Evolutionary conservation across 2,113 vertebrate genomes (phyloP), one percentile per base, ranked within the genome.

Genomic region (Laticauda colubrina): DNA sequence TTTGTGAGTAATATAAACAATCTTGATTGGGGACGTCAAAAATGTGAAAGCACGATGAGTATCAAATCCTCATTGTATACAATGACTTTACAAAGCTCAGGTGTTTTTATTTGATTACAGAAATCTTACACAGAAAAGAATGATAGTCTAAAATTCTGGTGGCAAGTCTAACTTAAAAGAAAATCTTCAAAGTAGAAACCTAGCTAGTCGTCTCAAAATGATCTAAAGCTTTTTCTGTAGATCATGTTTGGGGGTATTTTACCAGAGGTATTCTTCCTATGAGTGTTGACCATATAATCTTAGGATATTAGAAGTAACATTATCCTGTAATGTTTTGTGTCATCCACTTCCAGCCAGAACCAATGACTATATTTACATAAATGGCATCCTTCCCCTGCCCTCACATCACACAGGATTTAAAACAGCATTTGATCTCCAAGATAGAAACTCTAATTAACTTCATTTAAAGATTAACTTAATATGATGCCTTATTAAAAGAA

Each of bases 391-490:
- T 94, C 93, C n/a, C 87, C 53, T 90, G 89, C n/a, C 81, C 45
- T n/a, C 5, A 1, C 89, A 93, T 57, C 81, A 89, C 48, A 87
- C 34, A 34, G 86, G 69, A 91, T 94, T 93, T 93, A 92, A 89
- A 54, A 92, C 90, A 95, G 55, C 56, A 91, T 95, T 96, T 96
- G 96, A 96, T 96, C 93, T 95, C 92, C 90, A 45, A 96, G 95
- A 95, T 90, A 96, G 95, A 96, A 94, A 89, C 0, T 0, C 53
- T 96, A 94, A 96, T 96, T 96, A 94, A 88, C 94, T 97, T 87
- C 90, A 96, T 96, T 96, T 97, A 95, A 96, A 96, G 94, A 97
- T 96, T 95, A 97, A 95, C 95, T 93, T 91, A 59, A 54, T 89
- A 56, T 92, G 95, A 96, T 96, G 94, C 57, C 91, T 96, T 93